Conservation (phyloP, 2,113 vertebrate species). For the Notarius quadriscutis region DNA sequence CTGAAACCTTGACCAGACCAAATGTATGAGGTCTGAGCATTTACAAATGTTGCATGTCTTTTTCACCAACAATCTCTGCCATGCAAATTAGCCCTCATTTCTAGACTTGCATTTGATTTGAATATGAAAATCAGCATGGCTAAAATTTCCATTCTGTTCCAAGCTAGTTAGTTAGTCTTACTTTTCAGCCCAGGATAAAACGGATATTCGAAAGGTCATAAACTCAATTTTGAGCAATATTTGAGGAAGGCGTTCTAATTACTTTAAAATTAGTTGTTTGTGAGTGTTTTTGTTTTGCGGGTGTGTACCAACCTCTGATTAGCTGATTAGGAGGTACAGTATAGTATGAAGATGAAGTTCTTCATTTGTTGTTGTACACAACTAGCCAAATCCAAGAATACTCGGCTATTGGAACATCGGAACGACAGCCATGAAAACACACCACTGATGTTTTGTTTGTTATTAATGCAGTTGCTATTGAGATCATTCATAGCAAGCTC, state of each 20-base stretch:
- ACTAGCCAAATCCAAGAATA: neutral
- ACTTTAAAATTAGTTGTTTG: neutral
- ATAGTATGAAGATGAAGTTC: neutral
- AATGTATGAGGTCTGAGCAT: neutral
- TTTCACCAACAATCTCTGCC: neutral
- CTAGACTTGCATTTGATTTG: constrained; percentile 3
- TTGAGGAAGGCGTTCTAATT: neutral
- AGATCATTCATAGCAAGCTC: neutral
- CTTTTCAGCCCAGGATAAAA: neutral
- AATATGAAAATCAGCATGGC: constrained; percentile 41
- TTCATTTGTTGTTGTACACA: neutral
- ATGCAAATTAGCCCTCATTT: constrained; percentile 18
- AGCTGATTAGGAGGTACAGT: neutral
- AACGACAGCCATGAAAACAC: neutral
- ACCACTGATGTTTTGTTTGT: neutral
- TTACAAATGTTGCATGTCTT: neutral
- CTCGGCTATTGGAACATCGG: too few relatives aligned
- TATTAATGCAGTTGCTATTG: neutral
- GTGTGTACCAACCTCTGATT: too few relatives aligned
- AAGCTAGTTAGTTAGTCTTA: neutral
- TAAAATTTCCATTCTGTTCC: neutral
- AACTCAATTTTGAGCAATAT: neutral
- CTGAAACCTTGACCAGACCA: neutral
- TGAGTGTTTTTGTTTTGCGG: neutral
- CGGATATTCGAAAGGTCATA: too few relatives aligned